Evolutionary conservation across 92 coral and sea anemone genomes (phyloP).

Genomic region (Epizoanthus scotinus): DNA sequence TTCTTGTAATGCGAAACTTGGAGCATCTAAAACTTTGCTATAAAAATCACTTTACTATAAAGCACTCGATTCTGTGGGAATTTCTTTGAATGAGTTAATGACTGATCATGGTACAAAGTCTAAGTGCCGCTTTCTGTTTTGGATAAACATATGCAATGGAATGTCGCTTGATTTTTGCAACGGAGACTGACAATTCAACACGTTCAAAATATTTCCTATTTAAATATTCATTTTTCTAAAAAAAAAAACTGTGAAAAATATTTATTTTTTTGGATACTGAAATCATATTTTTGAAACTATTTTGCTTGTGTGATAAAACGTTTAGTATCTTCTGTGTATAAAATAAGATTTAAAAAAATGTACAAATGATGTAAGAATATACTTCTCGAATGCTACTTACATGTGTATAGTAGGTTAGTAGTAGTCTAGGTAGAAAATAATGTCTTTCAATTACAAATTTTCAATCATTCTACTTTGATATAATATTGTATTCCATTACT

Average conservation of each 20-base stretch:
- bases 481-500: neutral
- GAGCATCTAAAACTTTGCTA: neutral
- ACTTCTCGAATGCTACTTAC: too few species aligned
- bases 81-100: slow-evolving; percentile 30
- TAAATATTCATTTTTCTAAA: neutral
- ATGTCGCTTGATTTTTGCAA: neutral
- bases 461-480: neutral
- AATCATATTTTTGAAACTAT: neutral
- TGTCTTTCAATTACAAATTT: too few species aligned
- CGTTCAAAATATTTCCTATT: neutral
- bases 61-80: slow-evolving; percentile 9
- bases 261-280: neutral
- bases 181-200: neutral
- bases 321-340: too few species aligned
- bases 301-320: neutral
- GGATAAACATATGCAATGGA: neutral
- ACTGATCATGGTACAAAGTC: slow-evolving; percentile 22
- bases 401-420: too few species aligned
- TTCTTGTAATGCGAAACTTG: neutral
- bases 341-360: too few species aligned
- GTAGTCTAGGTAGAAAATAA: too few species aligned
- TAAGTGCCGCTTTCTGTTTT: slow-evolving; percentile 5
- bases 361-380: too few species aligned
- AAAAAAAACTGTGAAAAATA: neutral
- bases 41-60: slow-evolving; percentile 2